Evolutionary conservation across 2,888 invertebrate species (phyloP).

Genomic region (Clostera curtula): DNA sequence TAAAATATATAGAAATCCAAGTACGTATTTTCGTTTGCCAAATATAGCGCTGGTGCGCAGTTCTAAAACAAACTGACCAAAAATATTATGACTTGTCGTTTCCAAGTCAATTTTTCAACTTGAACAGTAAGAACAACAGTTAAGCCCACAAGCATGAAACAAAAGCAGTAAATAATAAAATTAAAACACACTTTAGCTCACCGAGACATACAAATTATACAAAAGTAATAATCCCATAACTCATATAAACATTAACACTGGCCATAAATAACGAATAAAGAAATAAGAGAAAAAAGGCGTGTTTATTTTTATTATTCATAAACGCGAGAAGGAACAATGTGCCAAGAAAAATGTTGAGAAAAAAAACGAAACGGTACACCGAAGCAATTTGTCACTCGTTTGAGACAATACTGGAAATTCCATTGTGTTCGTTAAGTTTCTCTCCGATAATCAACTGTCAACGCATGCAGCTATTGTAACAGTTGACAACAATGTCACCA

Average conservation of each 20-base stretch:
- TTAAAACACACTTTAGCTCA: slow-evolving; percentile 48
- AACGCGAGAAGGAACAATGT: slow-evolving; percentile 32
- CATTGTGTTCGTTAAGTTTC: slow-evolving; percentile 42
- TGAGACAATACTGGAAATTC: slow-evolving; percentile 42
- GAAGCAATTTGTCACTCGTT: slow-evolving; percentile 59
- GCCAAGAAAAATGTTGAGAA: slow-evolving; percentile 35
- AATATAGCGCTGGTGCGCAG: too few species aligned
- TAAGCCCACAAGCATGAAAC: slow-evolving; percentile 27
- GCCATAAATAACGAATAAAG: slow-evolving; percentile 42
- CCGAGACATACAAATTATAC: slow-evolving; percentile 43
- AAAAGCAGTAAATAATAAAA: slow-evolving; percentile 60
- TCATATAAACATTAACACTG: slow-evolving; percentile 44
- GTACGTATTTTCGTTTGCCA: too few species aligned
- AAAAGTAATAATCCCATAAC: slow-evolving; percentile 46
- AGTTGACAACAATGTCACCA: slow-evolving; percentile 43
- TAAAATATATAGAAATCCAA: too few species aligned
- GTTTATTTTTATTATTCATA: slow-evolving; percentile 30
- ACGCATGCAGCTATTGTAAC: slow-evolving; percentile 55
- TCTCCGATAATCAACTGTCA: slow-evolving; percentile 58
- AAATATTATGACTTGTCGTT: slow-evolving; percentile 22
- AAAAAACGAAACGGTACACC: slow-evolving; percentile 24
- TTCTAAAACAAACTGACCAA: slow-evolving; percentile 11
- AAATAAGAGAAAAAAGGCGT: slow-evolving; percentile 25
- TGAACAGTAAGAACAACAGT: slow-evolving; percentile 26
- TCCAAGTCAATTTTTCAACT: slow-evolving; percentile 23